These are phyloP conservation scores for Pyralis farinalis DNA, from an alignment of 2,888 invertebrate species.

Conservation along the genomic window DNA sequence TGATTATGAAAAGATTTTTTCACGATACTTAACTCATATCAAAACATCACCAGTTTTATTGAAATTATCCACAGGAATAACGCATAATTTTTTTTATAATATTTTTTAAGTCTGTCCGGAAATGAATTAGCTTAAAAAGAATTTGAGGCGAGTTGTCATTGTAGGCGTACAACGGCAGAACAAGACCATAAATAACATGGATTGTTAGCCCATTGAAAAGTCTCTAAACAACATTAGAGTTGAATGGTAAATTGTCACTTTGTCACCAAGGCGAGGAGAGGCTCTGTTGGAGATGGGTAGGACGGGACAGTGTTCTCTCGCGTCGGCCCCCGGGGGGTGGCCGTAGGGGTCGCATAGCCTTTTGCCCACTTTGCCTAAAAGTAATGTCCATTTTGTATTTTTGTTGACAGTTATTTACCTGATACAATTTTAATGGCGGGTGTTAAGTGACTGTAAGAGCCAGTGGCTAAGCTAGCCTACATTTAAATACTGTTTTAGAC, in stretches of 20 bases:
- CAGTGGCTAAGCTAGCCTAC: no score
- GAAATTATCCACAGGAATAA: no score
- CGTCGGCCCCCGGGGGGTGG: constrained; percentile 23
- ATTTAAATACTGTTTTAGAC: no score
- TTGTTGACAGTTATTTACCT: constrained; percentile 10
- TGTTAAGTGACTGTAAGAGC: no score
- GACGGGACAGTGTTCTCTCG: constrained; percentile 33
- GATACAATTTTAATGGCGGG: no score
- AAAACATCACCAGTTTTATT: no score
- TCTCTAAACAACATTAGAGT: constrained; percentile 73
- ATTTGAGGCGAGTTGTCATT: constrained; percentile 50
- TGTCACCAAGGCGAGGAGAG: constrained; percentile 55
- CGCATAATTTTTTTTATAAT: constrained; percentile 14
- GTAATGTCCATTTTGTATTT: constrained; percentile 16
- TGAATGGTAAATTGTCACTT: constrained; percentile 75
- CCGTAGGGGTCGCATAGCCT: constrained; percentile 32
- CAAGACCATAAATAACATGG: constrained; percentile 66
- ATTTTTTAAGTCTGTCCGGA: no score
- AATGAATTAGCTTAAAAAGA: constrained; percentile 66
- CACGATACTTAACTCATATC: no score
- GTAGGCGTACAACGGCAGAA: constrained; percentile 47
- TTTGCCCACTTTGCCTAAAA: constrained; percentile 42
- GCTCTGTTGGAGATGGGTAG: constrained; percentile 43
- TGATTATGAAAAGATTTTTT: no score
- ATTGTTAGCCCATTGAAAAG: constrained; percentile 66